A percentile compares a stretch with the other conserved stretches of the same genome.
phyloP scores from a whole-genome alignment of 2,888 invertebrate genomes.

The Pristionchus maxplancki region DNA sequence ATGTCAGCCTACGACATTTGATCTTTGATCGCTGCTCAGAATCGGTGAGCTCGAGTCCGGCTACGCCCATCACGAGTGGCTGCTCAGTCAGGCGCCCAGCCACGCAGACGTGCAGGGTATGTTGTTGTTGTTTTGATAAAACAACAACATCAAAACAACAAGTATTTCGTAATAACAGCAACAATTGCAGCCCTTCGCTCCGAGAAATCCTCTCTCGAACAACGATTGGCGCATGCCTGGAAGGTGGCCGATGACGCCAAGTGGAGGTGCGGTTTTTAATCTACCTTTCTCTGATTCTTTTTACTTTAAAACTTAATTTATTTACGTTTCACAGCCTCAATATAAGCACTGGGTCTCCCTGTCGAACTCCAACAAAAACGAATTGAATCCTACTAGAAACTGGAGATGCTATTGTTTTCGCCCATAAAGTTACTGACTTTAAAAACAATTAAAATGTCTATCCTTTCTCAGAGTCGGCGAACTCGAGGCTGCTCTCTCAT shows the following conservation, averaged over 20 bases:
- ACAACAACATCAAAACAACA: not conserved
- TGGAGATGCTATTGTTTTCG: too few relatives aligned
- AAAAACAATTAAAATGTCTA: too few relatives aligned
- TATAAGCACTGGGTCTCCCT: too few relatives aligned
- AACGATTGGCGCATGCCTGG: not conserved
- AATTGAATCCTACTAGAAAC: too few relatives aligned
- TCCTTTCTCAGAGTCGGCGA: conserved; percentile 45
- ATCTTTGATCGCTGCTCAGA: conserved; percentile 29
- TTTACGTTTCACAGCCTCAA: too few relatives aligned
- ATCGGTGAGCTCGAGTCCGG: conserved; percentile 52
- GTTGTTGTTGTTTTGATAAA: not conserved
- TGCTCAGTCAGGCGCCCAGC: conserved; percentile 17
- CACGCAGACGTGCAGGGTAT: not conserved
- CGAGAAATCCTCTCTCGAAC: not conserved
- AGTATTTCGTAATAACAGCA: not conserved
- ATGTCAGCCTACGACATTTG: too few relatives aligned
- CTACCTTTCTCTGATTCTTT: too few relatives aligned
- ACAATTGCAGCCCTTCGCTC: not conserved
- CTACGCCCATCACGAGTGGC: conserved; percentile 53
- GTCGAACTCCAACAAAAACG: too few relatives aligned
- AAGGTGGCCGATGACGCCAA: conserved; percentile 47
- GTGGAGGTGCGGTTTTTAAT: conserved; percentile 43
- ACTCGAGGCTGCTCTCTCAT: not conserved
- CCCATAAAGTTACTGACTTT: too few relatives aligned
- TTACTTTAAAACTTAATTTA: not conserved